phyloP scores from a whole-genome alignment of 2,113 vertebrate species.

The Oryzias melastigma region DNA sequence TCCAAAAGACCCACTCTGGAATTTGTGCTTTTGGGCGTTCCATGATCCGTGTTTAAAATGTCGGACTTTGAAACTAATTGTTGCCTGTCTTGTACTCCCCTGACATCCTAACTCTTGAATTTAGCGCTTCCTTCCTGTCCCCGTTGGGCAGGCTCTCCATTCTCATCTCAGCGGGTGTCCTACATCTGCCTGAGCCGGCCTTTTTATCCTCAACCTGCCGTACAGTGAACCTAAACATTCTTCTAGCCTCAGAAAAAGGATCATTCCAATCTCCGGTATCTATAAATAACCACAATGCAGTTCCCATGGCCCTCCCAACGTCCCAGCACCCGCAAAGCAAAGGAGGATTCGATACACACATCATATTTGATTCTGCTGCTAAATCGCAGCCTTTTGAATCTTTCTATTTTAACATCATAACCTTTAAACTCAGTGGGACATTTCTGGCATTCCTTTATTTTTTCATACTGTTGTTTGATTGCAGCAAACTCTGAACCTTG shows the following conservation, averaged over 20 bases:
- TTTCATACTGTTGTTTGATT: too few species aligned
- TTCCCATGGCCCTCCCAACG: conserved; percentile 75
- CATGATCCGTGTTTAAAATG: not conserved
- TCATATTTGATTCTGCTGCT: too few species aligned
- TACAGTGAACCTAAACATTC: conserved; percentile 72
- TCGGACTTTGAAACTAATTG: conserved; percentile 10
- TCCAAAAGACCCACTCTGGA: not conserved
- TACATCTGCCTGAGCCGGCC: conserved; percentile 41
- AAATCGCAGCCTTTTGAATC: too few species aligned
- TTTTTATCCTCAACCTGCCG: conserved; percentile 38
- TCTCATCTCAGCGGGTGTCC: conserved; percentile 56
- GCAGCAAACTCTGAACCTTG: too few species aligned
- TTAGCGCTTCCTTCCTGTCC: conserved; percentile 53
- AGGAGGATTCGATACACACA: conserved; percentile 21
- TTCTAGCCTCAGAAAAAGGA: conserved; percentile 62
- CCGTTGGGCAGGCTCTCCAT: conserved; percentile 37
- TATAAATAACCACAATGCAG: conserved; percentile 68
- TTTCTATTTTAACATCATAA: too few species aligned
- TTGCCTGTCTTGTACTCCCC: conserved; percentile 46
- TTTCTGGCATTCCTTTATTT: too few species aligned
- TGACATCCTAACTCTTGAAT: conserved; percentile 47
- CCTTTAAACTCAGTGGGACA: too few species aligned
- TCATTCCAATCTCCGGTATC: conserved; percentile 48
- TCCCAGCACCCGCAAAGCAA: conserved; percentile 37
- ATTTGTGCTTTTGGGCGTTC: not conserved